Evolutionary conservation across 2,113 vertebrate species (phyloP), one percentile per base, ranked within the genome.

Genomic region (Prochilodus magdalenae): DNA sequence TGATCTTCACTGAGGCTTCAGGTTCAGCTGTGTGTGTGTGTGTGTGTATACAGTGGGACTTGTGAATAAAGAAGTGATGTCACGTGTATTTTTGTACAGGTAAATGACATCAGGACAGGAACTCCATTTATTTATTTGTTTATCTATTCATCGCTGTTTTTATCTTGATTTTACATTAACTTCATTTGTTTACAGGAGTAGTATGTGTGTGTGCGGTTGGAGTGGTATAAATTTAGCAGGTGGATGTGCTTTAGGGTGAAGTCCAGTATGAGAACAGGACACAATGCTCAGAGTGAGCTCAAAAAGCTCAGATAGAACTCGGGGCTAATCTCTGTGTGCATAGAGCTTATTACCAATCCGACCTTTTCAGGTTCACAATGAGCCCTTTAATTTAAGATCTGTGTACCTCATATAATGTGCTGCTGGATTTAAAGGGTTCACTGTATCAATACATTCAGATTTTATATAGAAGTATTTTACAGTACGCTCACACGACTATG

Each of bases 1-100:
- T 33, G 65, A 73, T 84, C 57, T 79, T 66, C 33, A 16, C 33
- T 47, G 63, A 75, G 69, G 84, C 60, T 13, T 69, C 47, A 20
- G 5, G n/a, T 44, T 69, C 69, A 53, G 15, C 40, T 30, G 40
- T 55, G 57, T 72, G 66, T 77, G 49, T 40, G 75, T 65, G 29
- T 30, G 40, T 55, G 57, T 72, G 66, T 77, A 33, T 40, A 67
- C 55, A 24, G 27, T 44, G 73, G 24, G 16, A 20, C 13, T 63
- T 70, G 33, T 70, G 16, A n/a, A 70, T 70, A n/a, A 44, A 36
- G 29, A 36, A 33, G 27, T 10, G 12, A 3, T 36, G 30, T 20
- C 18, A 22, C 13, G 12, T 70, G 66, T 36, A 18, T 22, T 22
- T 44, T 2, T 13, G 36, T 13, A 5, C 33, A 44, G n/a, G 3